Evolutionary conservation across 2,888 invertebrate genomes (phyloP).

Genomic region (Drosophila paranaensis): DNA sequence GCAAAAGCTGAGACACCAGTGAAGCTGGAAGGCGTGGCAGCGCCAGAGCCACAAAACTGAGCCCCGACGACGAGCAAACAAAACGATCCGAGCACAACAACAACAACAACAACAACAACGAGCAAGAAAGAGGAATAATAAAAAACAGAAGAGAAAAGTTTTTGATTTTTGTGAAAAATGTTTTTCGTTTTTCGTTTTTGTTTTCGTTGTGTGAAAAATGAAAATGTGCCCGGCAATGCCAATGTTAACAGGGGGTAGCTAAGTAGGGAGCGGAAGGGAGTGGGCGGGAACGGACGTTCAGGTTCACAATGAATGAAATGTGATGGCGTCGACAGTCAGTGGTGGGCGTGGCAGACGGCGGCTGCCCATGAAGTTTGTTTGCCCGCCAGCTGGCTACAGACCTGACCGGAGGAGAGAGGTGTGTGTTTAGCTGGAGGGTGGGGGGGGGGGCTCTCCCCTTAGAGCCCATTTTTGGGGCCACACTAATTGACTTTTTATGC

Average conservation of each 20-base stretch:
- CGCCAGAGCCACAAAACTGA: constrained; percentile 29
- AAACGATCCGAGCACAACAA: constrained; percentile 25
- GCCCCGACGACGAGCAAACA: constrained; percentile 33
- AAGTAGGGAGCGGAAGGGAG: not conserved
- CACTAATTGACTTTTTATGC: constrained; percentile 64
- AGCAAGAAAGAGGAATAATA: constrained; percentile 2
- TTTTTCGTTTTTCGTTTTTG: constrained; percentile 38
- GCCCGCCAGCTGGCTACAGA: constrained; percentile 41
- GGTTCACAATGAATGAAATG: constrained; percentile 46
- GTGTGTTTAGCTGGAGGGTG: not conserved
- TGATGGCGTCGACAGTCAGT: constrained; percentile 29
- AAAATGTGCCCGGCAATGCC: constrained; percentile 39
- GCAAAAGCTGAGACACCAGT: constrained; percentile 26
- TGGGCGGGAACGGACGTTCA: not conserved
- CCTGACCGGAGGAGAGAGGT: not conserved
- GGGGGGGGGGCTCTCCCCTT: constrained; percentile 25
- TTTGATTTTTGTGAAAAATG: constrained; percentile 68
- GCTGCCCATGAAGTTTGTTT: constrained; percentile 52
- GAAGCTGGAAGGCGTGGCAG: constrained; percentile 34
- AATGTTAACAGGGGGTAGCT: constrained; percentile 6
- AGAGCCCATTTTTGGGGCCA: constrained; percentile 14
- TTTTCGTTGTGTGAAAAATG: constrained; percentile 53
- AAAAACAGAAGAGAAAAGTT: constrained; percentile 48
- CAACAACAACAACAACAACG: not conserved
- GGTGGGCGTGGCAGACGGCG: constrained; percentile 41